These are phyloP conservation scores for Phasia obesa DNA, from an alignment of 2,888 invertebrate species.

Conservation along the genomic window DNA sequence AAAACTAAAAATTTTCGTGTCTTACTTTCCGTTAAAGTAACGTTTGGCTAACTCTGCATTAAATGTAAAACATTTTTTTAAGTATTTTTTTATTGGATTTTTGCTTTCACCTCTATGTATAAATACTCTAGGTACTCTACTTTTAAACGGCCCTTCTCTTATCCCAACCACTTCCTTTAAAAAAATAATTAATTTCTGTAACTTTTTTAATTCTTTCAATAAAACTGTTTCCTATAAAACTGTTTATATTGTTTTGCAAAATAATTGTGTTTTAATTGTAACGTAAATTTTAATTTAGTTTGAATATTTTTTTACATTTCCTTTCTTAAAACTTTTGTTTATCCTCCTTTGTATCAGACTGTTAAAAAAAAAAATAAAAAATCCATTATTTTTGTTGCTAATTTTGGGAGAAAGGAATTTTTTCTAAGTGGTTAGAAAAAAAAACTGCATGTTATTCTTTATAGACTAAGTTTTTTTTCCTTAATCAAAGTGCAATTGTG, in stretches of 20 bases:
- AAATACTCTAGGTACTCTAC: not conserved
- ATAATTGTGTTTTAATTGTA: not conserved
- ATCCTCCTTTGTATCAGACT: not conserved
- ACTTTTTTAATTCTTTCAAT: not conserved
- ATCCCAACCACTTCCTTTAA: conserved; percentile 4
- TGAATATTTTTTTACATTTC: not conserved
- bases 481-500: conserved; percentile 4
- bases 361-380: not conserved
- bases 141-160: not conserved
- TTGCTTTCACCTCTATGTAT: not conserved
- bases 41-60: no score
- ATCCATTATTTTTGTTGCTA: conserved; percentile 47
- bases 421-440: conserved; percentile 14
- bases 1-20: no score
- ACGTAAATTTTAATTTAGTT: conserved; percentile 2
- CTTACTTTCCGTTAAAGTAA: no score
- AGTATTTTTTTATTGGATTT: not conserved
- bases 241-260: no score
- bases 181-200: not conserved
- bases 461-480: conserved; percentile 1
- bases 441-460: conserved; percentile 50
- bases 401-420: conserved; percentile 52
- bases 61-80: no score
- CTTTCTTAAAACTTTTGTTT: not conserved
- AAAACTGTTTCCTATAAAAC: no score